Evolutionary conservation across 2,113 vertebrate species (phyloP).

Genomic region (Dendropsophus ebraccatus): DNA sequence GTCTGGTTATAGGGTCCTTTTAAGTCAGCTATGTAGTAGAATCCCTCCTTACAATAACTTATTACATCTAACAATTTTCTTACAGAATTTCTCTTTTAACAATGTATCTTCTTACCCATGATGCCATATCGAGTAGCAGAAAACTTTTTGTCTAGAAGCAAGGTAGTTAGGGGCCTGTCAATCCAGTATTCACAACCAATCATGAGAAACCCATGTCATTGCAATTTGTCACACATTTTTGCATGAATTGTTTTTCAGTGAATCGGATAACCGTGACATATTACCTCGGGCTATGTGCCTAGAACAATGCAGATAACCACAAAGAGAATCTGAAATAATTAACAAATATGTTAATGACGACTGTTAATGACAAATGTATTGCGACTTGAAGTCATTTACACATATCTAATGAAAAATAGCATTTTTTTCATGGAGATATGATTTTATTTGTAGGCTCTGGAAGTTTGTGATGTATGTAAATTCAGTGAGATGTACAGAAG

Average conservation of each 20-base stretch:
- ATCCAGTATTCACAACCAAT: slow-evolving; percentile 49
- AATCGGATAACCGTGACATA: slow-evolving; percentile 52
- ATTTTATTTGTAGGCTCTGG: slow-evolving; percentile 11
- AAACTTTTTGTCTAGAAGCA: slow-evolving; percentile 22
- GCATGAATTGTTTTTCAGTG: slow-evolving; percentile 55
- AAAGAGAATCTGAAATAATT: slow-evolving; percentile 57
- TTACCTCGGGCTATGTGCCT: slow-evolving; percentile 47
- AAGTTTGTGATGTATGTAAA: slow-evolving; percentile 48
- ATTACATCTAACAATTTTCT: slow-evolving; percentile 1
- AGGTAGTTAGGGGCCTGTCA: slow-evolving; percentile 50
- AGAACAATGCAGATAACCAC: slow-evolving; percentile 52
- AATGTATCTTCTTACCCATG: slow-evolving; percentile 21
- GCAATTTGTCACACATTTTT: slow-evolving; percentile 59
- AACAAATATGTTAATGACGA: slow-evolving; percentile 56
- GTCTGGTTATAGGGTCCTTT: background rate
- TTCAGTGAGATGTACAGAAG: slow-evolving; percentile 18
- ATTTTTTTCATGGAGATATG: slow-evolving; percentile 33
- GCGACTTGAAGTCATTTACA: slow-evolving; percentile 46
- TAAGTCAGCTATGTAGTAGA: background rate
- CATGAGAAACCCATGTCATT: slow-evolving; percentile 52
- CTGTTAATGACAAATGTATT: slow-evolving; percentile 56
- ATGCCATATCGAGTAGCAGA: slow-evolving; percentile 50
- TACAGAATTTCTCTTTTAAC: slow-evolving; percentile 5
- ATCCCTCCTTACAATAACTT: background rate
- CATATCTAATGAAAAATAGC: slow-evolving; percentile 48